Evolutionary conservation across 2,113 vertebrate species (phyloP).

Genomic region (Gobius niger): DNA sequence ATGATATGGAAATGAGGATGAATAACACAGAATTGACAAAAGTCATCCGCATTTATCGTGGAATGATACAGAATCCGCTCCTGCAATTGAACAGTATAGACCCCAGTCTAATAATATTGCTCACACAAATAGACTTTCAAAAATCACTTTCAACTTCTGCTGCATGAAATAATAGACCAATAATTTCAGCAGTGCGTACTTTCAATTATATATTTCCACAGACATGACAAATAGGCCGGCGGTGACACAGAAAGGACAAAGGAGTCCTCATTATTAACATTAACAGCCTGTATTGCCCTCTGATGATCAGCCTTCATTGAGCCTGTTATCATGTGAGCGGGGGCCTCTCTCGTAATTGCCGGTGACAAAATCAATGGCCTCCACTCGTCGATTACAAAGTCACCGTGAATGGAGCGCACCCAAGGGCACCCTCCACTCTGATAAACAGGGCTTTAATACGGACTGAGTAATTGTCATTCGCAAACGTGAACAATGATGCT

Average conservation of each 20-base stretch:
- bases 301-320: neutral
- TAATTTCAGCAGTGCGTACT: neutral
- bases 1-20: too few relatives aligned
- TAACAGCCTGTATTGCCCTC: constrained; percentile 9
- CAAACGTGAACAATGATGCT: constrained; percentile 21
- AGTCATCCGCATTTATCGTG: too few relatives aligned
- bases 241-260: constrained; percentile 7
- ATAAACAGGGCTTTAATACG: constrained; percentile 19
- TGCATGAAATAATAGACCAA: neutral
- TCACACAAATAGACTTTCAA: too few relatives aligned
- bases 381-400: constrained; percentile 33
- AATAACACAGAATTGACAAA: too few relatives aligned
- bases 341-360: constrained; percentile 23
- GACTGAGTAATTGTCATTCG: constrained; percentile 24
- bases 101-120: too few relatives aligned
- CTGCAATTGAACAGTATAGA: too few relatives aligned
- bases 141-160: too few relatives aligned
- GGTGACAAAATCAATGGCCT: constrained; percentile 25
- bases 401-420: constrained; percentile 10
- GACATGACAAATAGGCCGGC: neutral
- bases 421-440: constrained; percentile 19
- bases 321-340: neutral
- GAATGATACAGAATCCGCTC: too few relatives aligned
- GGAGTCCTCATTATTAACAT: constrained; percentile 20
- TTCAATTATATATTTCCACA: neutral